Conservation (phyloP, 2,113 vertebrate species). For the Jaculus jaculus region DNA sequence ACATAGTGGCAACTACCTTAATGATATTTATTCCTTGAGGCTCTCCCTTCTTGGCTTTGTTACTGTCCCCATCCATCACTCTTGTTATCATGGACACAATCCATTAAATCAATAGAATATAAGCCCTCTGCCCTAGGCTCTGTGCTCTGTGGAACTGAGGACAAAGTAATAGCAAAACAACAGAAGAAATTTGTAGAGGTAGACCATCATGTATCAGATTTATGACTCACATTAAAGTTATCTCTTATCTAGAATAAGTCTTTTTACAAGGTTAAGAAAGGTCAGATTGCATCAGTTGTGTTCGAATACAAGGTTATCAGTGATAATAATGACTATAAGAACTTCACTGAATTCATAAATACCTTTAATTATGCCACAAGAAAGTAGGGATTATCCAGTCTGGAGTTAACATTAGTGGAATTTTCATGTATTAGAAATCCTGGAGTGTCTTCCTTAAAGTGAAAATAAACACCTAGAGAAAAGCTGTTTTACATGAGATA, state of each 20-base stretch:
- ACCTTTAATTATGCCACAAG: background rate
- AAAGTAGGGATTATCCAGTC: background rate
- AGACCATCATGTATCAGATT: background rate
- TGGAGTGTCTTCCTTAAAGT: background rate
- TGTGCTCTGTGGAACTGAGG: background rate
- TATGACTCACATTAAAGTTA: background rate
- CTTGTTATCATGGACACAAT: background rate
- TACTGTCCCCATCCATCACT: background rate
- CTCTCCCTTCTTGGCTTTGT: background rate
- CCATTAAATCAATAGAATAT: background rate
- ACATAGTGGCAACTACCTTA: background rate
- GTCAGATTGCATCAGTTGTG: background rate
- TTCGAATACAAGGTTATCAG: background rate
- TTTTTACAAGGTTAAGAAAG: background rate
- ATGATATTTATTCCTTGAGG: constrained; percentile 1
- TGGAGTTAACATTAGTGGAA: background rate
- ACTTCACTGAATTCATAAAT: background rate
- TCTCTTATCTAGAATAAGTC: background rate
- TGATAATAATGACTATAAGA: background rate
- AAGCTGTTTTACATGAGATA: background rate
- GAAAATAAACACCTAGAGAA: background rate
- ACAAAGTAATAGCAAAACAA: background rate
- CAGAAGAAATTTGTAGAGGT: background rate
- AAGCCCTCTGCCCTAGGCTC: background rate
- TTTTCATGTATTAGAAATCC: background rate